Percentiles rank a stretch among this genome's conserved stretches.
Conservation (phyloP, 2,113 vertebrate genomes). For the Tupaia tana region DNA sequence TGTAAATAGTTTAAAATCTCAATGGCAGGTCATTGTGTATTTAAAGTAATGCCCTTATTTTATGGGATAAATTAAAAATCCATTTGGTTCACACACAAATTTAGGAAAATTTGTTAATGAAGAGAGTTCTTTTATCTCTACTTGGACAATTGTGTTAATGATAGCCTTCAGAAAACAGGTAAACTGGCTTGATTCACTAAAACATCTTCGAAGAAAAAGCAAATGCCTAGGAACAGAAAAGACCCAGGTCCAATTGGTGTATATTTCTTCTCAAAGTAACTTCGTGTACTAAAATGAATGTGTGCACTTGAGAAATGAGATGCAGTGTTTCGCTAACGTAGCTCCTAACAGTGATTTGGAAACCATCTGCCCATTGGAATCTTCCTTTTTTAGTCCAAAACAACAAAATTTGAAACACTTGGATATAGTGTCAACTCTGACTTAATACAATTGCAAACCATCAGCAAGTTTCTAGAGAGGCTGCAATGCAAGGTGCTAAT, state of each 20-base stretch:
- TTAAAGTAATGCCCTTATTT: slow-evolving; percentile 47
- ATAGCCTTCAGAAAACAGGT: slow-evolving; percentile 71
- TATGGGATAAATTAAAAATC: slow-evolving; percentile 6
- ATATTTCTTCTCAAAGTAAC: slow-evolving; percentile 83
- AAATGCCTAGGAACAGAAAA: slow-evolving; percentile 77
- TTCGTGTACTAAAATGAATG: neutral
- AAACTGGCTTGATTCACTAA: slow-evolving; percentile 77
- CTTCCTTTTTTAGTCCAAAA: slow-evolving; percentile 78
- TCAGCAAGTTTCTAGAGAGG: slow-evolving; percentile 80
- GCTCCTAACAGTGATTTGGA: slow-evolving; percentile 81
- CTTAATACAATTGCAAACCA: slow-evolving; percentile 83
- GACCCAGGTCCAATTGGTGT: slow-evolving; percentile 61
- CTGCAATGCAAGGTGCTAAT: slow-evolving; percentile 81
- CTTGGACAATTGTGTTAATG: slow-evolving; percentile 72
- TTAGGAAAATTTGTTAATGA: slow-evolving; percentile 29
- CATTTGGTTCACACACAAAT: slow-evolving; percentile 31
- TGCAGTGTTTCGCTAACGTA: slow-evolving; percentile 63
- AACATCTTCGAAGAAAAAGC: slow-evolving; percentile 77
- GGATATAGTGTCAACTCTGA: slow-evolving; percentile 82
- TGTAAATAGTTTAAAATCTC: slow-evolving; percentile 76
- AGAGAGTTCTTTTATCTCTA: neutral
- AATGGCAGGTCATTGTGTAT: slow-evolving; percentile 50
- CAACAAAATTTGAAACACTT: slow-evolving; percentile 83
- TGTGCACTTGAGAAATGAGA: slow-evolving; percentile 81
- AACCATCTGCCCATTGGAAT: slow-evolving; percentile 83